Percentiles rank a stretch among this genome's conserved stretches.
Evolutionary conservation across 2,113 vertebrate genomes (phyloP).

Genomic region (Numenius arquata): DNA sequence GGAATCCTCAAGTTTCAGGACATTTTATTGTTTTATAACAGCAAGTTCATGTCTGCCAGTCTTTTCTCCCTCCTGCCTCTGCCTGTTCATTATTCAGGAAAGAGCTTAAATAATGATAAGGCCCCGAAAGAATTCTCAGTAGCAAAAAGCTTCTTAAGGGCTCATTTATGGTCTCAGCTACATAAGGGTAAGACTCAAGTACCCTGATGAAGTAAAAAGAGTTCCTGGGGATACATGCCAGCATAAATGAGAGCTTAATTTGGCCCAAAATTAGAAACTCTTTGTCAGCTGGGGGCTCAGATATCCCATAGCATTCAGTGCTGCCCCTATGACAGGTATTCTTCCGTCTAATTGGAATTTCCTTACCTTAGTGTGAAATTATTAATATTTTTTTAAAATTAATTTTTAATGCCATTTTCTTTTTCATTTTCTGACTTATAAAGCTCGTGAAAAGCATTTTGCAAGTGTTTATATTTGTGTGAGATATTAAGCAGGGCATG

Average conservation of each 20-base stretch:
- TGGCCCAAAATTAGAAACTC: slow-evolving; percentile 31
- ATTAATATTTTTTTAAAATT: background rate
- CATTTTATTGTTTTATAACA: background rate
- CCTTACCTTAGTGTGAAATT: background rate
- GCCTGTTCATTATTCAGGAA: slow-evolving; percentile 18
- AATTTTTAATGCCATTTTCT: background rate
- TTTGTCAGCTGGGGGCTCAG: background rate
- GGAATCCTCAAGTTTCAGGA: background rate
- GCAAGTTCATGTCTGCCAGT: background rate
- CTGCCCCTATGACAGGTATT: background rate
- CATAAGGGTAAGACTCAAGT: background rate
- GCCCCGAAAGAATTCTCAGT: background rate
- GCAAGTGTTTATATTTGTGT: background rate
- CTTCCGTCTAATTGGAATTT: background rate
- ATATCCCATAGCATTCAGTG: background rate
- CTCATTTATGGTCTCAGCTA: background rate
- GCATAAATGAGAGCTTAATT: slow-evolving; percentile 20
- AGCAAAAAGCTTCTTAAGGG: slow-evolving; percentile 18
- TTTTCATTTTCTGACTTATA: background rate
- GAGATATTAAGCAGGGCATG: background rate
- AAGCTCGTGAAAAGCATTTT: background rate
- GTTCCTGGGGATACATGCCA: background rate
- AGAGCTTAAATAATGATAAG: slow-evolving; percentile 32
- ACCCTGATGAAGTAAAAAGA: background rate
- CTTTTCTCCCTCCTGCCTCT: slow-evolving; percentile 11